Base-by-base conservation (phyloP, 2,888 invertebrate genomes). In the Zhengitettix transpicula region DNA sequence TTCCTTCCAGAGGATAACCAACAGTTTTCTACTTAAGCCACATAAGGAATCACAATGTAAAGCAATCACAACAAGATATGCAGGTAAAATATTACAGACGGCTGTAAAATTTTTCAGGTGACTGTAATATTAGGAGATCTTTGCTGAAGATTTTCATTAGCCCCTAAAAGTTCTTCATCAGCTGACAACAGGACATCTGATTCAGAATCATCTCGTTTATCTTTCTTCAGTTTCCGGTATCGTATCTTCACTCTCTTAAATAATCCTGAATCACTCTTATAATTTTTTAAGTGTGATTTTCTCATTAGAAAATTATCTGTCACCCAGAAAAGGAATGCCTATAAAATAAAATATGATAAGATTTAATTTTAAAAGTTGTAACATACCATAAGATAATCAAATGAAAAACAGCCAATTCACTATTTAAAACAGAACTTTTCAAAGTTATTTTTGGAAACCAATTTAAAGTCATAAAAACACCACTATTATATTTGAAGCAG, bases 291-390 rank as follows among this genome's bases (percentile, higher is more conserved):
- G 15, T 40, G 58, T 42, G 55, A 77, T 77, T 66, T 59, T 17
- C 82, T 81, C 85, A 88, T 89, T 57, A 89, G 74, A 76, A 88
- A 88, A 73, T 89, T 89, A 72, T 89, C 89, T 0, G 87, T 87
- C 65, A 89, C 86, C 89, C 89, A 89, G 74, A 89, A 89, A 79
- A 89, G 87, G 69, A 89, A 77, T 66, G 87, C 86, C 87, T 88
- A 76, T 57, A 80, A 79, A 62, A 28, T 28, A 5, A 28, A 28
- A 28, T 28, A 28, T n/a, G n/a, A n/a, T 28, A 28, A 28, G 28
- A 28, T 28, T 28, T 63, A 28, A 28, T 28, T 28, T 2, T 28
- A 28, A 62, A 62, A 28, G 7, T 28, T 28, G 28, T 28, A 28
- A 7, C 28, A 28, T 28, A 28, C n/a, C n/a, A 28, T 28, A 28